These are phyloP conservation scores for Arctocebus calabarensis DNA, from an alignment of 2,797 vertebrate species.

Conservation along the genomic window DNA sequence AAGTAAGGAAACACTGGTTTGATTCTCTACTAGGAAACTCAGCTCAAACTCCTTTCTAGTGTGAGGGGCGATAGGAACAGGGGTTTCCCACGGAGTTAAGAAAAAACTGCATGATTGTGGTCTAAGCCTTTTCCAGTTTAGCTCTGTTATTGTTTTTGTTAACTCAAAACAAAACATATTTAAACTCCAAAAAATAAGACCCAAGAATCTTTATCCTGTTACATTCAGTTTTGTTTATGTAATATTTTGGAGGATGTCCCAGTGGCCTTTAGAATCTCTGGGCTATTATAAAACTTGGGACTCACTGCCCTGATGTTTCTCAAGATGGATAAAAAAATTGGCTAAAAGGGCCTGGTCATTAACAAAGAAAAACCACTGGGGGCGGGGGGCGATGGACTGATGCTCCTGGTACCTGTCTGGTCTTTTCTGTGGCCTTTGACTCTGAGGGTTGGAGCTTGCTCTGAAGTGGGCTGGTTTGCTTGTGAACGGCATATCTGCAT, in stretches of 20 bases:
- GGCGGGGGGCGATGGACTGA: neutral
- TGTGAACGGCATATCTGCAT: neutral
- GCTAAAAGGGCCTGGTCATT: neutral
- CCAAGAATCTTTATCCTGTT: constrained; percentile 43
- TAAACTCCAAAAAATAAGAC: constrained; percentile 25
- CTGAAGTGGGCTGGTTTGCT: neutral
- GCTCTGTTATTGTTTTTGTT: constrained; percentile 47
- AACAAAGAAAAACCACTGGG: neutral
- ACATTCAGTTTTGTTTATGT: constrained; percentile 52
- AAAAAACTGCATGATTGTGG: neutral
- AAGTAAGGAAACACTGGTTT: neutral
- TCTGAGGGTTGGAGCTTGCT: neutral
- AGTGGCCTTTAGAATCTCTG: neutral
- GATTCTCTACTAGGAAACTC: neutral
- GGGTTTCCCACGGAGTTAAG: neutral
- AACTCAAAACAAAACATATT: constrained; percentile 43
- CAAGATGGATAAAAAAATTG: neutral
- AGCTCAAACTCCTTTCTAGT: neutral
- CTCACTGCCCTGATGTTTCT: constrained; percentile 27
- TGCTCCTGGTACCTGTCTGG: no score
- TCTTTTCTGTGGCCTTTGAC: neutral
- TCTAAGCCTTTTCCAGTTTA: constrained; percentile 33
- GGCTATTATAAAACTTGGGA: constrained; percentile 43
- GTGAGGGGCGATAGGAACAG: neutral
- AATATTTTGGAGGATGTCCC: constrained; percentile 27